Base-by-base conservation (phyloP, 1,140 invertebrate genomes). In the Aphaenogaster rudis region DNA sequence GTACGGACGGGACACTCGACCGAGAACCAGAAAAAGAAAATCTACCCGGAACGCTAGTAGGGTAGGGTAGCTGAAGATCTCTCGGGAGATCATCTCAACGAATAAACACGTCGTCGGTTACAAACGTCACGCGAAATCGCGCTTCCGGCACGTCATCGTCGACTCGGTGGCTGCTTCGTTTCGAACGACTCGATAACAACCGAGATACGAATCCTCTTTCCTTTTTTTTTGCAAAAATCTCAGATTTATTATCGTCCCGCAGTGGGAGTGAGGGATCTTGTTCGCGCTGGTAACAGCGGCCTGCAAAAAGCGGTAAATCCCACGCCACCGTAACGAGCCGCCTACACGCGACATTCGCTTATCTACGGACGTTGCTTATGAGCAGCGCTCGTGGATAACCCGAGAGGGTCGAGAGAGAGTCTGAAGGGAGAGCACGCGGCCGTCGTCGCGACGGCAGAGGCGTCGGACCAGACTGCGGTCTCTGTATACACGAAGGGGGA, bases 391-490 rank as follows among this genome's bases (percentile, higher is more conserved):
- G 28, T 48, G 57, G 69, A 84, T 57, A 61, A 76, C 8, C 28
- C 28, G 28, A 28, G 28, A 28, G 28, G 28, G 28, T 28, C 17
- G 33, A 45, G 48, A 57, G 42, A 17, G 28, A 39, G 39, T 21
- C 4, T 17, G 52, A 59, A 82, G 67, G 80, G 67, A 59, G 13
- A 61, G 54, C 57, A 50, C 50, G 61, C 50, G 69, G 33, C 59
- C 13, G 54, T 50, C 81, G 79, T 86, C 63, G 39, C 80, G 80
- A 74, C 79, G 52, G 39, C 42, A 33, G 69, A 59, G 54, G 80
- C 80, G 69, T 84, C 54, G 42, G 54, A n/a, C 72, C 61, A 84
- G 21, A 45, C 63, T 74, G 81, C 86, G 89, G 80, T 52, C 59
- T 69, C 66, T 69, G 63, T 81, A 74, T 72, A 90, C 76, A 90